Evolutionary conservation across 2,797 vertebrate genomes (phyloP), one percentile per base, ranked within the genome.

Genomic region (Tokudaia muenninki): DNA sequence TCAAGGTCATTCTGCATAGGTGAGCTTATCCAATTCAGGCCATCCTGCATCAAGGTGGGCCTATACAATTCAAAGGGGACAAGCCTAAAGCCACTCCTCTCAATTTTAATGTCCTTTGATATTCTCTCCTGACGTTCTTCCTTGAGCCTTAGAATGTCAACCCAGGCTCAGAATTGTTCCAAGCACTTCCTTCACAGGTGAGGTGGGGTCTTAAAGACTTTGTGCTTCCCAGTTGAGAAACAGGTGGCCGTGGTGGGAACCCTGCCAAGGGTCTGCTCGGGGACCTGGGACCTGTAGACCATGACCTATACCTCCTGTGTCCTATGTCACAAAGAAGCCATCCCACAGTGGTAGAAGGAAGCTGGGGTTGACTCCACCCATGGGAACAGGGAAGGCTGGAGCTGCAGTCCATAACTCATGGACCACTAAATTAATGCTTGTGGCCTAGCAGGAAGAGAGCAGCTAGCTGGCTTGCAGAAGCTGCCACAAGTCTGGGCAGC

Each of bases 121-220:
- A 47, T 47, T 65, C 26, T n/a, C 21, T 31, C 52, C n/a, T 74
- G 55, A 24, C 37, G 34, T 63, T 26, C 55, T 37, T 31, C 77
- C 52, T 31, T 6, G 92, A 82, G 41, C 24, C 31, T 82, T 26
- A 6, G 16, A 8, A 1, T 12, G 0, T 10, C 34, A 0, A 3
- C 44, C 83, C 41, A 8, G 4, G 3, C 47, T 50, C 34, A 1
- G 47, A 22, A 19, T 31, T 0, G 17, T 7, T 8, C 52, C 0
- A 5, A 7, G 44, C 17, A 2, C 63, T 29, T 50, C 17, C 31
- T n/a, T 10, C 9, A 31, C 9, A 21, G 13, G 3, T 21, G 6
- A 44, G 57, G 5, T 0, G 0, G 6, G 4, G 0, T 57, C 55
- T 0, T 50, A 21, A 4, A 2, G 0, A 0, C 9, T 12, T 7